Conservation (phyloP, 2,113 vertebrate genomes). For the Rhea americana region DNA sequence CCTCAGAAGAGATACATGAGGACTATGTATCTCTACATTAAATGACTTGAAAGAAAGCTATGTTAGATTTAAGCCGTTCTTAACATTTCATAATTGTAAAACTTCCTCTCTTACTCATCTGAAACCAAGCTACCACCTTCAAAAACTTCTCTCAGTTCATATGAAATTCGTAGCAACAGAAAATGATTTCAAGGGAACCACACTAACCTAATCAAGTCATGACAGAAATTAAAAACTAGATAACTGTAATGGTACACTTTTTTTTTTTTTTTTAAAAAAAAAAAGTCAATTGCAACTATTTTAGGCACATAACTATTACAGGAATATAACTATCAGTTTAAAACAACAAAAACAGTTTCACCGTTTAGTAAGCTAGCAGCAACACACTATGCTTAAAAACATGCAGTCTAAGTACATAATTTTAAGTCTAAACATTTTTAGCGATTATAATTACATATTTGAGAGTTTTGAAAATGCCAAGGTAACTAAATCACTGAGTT, state of each 20-base stretch:
- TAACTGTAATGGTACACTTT: background rate
- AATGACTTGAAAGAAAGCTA: background rate
- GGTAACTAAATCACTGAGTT: background rate
- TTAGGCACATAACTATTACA: background rate
- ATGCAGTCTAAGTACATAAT: background rate
- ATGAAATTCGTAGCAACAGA: too few relatives aligned
- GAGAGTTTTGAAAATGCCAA: background rate
- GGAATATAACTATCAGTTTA: background rate
- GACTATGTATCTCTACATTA: background rate
- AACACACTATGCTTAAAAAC: background rate
- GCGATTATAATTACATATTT: background rate
- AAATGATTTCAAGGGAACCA: background rate
- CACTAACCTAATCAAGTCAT: background rate
- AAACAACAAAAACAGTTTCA: background rate
- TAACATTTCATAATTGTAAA: background rate
- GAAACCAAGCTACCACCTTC: background rate
- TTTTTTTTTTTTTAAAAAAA: background rate
- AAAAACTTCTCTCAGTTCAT: too few relatives aligned
- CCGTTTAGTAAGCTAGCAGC: background rate
- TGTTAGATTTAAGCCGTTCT: background rate
- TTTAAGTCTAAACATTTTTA: background rate
- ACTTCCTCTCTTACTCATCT: background rate
- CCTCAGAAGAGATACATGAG: background rate
- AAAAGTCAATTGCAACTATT: background rate
- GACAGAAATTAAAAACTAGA: background rate